Evolutionary conservation across 1,140 invertebrate genomes (phyloP), one percentile per base, ranked within the genome.

Genomic region (Aphidius ervi): DNA sequence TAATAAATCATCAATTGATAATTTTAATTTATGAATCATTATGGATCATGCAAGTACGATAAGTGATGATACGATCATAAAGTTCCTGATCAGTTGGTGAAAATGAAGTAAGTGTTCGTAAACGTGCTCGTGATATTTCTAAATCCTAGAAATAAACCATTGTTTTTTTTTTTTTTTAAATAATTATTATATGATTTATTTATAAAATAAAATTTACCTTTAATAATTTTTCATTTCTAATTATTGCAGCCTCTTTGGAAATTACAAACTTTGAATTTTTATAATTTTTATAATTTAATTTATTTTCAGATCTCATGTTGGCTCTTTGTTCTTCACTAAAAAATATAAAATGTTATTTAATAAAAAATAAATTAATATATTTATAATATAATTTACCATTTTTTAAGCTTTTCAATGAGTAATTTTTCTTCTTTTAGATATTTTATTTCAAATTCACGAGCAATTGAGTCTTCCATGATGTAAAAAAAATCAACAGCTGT

Each of bases 71-170:
- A 50, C 72, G 64, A 41, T 74, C 69, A 20, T 64, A 59, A 37
- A 80, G 70, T 62, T 80, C 76, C 56, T 74, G 71, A 52, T 80
- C 72, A 4, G 71, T 78, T 40, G 78, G 78, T 5, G 74, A 71
- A 37, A 74, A 80, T 6, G 72, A 70, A 7, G 74, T 68, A 16
- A 76, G 65, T 46, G 75, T 80, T 66, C 78, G 69, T 37, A 78
- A 57, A 48, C 75, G 69, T 10, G 77, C 76, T 58, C 70, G 76
- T 5, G 69, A 53, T 49, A 72, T 65, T 63, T 74, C 72, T 54
- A 80, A 63, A 56, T 80, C 74, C 78, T 50, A 49, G 16, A 56
- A 20, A 9, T 9, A 49, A 23, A 48, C 0, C n/a, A 58, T 10
- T 5, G 39, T 39, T n/a, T 46, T 46, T 8, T n/a, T 46, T 8